Base-by-base conservation (phyloP, 2,888 invertebrate species). In the Caenorhabditis sulstoni region DNA sequence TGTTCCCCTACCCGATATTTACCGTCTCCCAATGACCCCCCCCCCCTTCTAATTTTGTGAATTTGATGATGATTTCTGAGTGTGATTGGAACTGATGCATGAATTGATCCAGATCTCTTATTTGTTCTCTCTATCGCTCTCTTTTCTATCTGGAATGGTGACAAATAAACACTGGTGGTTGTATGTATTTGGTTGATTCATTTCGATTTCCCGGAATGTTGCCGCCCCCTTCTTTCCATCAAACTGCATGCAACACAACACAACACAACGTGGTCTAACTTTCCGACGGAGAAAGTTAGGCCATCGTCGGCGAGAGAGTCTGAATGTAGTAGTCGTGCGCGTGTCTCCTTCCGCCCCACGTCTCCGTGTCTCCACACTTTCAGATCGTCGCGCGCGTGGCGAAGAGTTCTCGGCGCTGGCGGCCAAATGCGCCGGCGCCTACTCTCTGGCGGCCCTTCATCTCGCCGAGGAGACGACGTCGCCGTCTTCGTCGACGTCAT, bases 381-480 rank as follows among this genome's bases (percentile, higher is more conserved):
- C 65, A 80, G 80, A 75, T 58, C 74, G 75, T 39, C 77, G 71
- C 58, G 70, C 77, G 45, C 77, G 82, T 20, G 80, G 80, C 23
- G 79, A 81, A 53, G 85, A 80, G 61, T 85, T 83, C 80, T 79
- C 77, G 12, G 80, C 76, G 18, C 47, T 85, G 76, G 82, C 85
- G 35, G 85, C 85, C 58, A 81, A 82, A 55, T 85, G 85, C 59
- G 84, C 84, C 16, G 84, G 84, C 29, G 83, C 85, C 61, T 85
- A 84, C 58, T 83, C 83, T 14, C 66, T 85, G 23, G 82, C 85
- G 8, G 85, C 85, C n/a, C 77, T 85, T 16, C 85, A 85, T 55
- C 71, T 85, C 57, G 64, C 64, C 23, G 80, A 81, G 61, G 71
- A 70, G 20, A n/a, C n/a, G n/a, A n/a, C 37, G 22, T 55, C 59